phyloP scores from a whole-genome alignment of 2,888 invertebrate genomes.

The Napeogenes sylphis region DNA sequence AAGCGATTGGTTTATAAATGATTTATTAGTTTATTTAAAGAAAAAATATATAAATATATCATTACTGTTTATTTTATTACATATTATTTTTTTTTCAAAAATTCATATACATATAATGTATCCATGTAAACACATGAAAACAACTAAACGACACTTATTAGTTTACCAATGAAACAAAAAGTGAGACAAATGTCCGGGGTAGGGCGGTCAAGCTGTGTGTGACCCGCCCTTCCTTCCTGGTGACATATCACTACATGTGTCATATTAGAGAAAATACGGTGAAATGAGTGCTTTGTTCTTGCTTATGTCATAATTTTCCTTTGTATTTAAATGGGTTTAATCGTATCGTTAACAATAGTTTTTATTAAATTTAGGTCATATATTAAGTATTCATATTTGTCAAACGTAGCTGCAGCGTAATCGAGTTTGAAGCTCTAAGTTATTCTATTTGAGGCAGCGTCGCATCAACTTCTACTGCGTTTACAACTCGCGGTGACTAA shows the following conservation, averaged over 20 bases:
- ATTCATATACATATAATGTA: too few relatives aligned
- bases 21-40: too few relatives aligned
- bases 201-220: conserved; percentile 9
- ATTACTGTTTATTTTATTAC: not conserved
- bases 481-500: conserved; percentile 37
- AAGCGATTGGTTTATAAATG: too few relatives aligned
- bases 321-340: too few relatives aligned
- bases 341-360: too few relatives aligned
- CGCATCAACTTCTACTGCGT: conserved; percentile 42
- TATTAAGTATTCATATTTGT: conserved; percentile 22
- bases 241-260: conserved; percentile 10
- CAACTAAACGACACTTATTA: not conserved
- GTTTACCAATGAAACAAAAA: not conserved
- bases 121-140: not conserved
- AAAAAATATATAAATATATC: too few relatives aligned
- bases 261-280: conserved; percentile 5
- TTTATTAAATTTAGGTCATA: too few relatives aligned
- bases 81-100: too few relatives aligned
- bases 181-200: conserved; percentile 10
- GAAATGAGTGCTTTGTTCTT: not conserved
- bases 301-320: not conserved
- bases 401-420: conserved; percentile 45
- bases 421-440: conserved; percentile 66
- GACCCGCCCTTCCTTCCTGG: conserved; percentile 21
- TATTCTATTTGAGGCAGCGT: conserved; percentile 59